A percentile compares a stretch with the other conserved stretches of the same genome.
These are phyloP conservation scores for Vulpes vulpes DNA, from an alignment of 2,113 vertebrate genomes.

Conservation along the genomic window DNA sequence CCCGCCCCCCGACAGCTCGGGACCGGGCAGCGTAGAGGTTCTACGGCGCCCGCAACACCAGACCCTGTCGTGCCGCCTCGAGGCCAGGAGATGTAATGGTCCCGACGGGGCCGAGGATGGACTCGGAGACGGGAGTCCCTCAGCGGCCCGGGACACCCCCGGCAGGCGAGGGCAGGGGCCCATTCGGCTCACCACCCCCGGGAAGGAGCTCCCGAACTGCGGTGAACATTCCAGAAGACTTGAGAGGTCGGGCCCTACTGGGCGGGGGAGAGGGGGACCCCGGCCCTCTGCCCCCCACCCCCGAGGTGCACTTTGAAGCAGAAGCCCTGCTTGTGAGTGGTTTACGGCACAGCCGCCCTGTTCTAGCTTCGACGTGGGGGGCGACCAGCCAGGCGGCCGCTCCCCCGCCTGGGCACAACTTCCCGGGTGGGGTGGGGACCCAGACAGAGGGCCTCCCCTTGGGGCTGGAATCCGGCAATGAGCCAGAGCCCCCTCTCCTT, in stretches of 20 bases:
- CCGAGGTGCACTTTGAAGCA: neutral
- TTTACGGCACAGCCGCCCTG: too few species aligned
- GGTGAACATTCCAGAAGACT: neutral
- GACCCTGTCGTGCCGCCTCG: conserved; percentile 63
- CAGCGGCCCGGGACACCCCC: conserved; percentile 6
- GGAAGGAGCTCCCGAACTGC: conserved; percentile 52
- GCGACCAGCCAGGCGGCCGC: rapidly evolving
- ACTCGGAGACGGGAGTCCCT: conserved; percentile 66
- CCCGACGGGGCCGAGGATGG: conserved; percentile 68
- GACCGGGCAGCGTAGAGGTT: too few species aligned
- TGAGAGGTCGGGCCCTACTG: rapidly evolving
- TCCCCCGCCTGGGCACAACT: rapidly evolving
- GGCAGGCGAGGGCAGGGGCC: conserved; percentile 68
- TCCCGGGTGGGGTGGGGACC: neutral
- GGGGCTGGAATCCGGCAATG: rapidly evolving
- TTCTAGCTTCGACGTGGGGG: neutral
- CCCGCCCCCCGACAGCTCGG: neutral
- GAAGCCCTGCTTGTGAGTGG: neutral
- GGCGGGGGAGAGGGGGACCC: neutral
- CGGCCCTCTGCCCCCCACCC: rapidly evolving
- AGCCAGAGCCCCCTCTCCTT: rapidly evolving
- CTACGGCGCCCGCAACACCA: rapidly evolving
- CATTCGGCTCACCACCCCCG: conserved; percentile 34
- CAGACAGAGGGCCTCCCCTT: too few species aligned
- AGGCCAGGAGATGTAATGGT: conserved; percentile 64